Conservation (phyloP, 2,888 invertebrate genomes). For the Andrena trimmerana region DNA sequence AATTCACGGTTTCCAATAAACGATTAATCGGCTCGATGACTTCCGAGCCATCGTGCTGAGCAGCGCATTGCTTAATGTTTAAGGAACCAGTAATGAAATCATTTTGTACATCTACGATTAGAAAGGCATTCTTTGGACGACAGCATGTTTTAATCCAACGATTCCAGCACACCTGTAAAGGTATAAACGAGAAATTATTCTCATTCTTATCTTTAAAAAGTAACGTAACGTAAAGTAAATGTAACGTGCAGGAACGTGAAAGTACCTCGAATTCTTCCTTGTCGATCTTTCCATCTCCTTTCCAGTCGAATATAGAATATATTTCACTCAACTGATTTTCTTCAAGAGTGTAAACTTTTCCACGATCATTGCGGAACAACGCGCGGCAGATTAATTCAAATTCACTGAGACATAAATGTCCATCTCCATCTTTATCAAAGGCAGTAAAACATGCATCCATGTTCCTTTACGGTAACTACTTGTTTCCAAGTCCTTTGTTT, state of each 20-base stretch:
- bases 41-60: constrained; percentile 95
- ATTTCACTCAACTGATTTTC: constrained; percentile 90
- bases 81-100: constrained; percentile 98
- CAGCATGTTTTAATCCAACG: constrained; percentile 93
- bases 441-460: constrained; percentile 97
- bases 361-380: constrained; percentile 94
- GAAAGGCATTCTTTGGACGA: constrained; percentile 94
- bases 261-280: constrained; percentile 91
- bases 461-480: constrained; percentile 87
- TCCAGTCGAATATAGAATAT: constrained; percentile 93
- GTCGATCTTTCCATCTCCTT: constrained; percentile 92
- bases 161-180: constrained; percentile 91
- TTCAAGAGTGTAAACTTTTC: constrained; percentile 92
- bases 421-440: constrained; percentile 96
- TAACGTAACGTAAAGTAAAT: too few species aligned
- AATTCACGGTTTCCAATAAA: constrained; percentile 92
- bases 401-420: constrained; percentile 91
- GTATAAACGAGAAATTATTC: neutral
- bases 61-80: constrained; percentile 96
- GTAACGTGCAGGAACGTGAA: neutral
- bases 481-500: constrained; percentile 82
- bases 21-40: constrained; percentile 97
- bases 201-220: neutral
- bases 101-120: constrained; percentile 98
- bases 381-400: constrained; percentile 94